Percentiles rank a stretch among this genome's conserved stretches.
These are phyloP conservation scores for Xylota sylvarum DNA, from an alignment of 2,888 invertebrate genomes.

Conservation along the genomic window DNA sequence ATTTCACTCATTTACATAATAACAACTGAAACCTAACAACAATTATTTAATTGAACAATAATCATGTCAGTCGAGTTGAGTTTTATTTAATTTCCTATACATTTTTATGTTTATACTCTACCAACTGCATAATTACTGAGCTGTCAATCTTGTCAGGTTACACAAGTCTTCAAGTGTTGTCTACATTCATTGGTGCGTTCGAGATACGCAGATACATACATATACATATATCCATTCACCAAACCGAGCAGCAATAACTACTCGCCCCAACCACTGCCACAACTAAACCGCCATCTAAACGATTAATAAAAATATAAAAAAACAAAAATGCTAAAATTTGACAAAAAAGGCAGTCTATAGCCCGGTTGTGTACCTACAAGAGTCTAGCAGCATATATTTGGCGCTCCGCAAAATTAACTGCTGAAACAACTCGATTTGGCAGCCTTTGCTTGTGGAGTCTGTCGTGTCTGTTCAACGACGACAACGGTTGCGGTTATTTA, in stretches of 20 bases:
- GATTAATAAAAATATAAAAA: constrained; percentile 2
- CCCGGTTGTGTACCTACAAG: constrained; percentile 1
- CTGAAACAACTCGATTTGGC: constrained; percentile 38
- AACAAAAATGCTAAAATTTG: constrained; percentile 1
- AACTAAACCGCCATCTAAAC: constrained; percentile 2
- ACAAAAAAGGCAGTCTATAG: constrained; percentile 23
- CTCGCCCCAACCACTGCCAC: not conserved
- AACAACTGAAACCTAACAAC: constrained; percentile 25
- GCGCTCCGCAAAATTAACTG: constrained; percentile 45
- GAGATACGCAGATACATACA: not conserved
- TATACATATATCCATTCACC: constrained; percentile 40
- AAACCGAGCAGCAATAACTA: not conserved
- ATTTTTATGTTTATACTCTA: constrained; percentile 18
- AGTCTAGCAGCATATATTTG: constrained; percentile 37
- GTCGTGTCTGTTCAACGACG: constrained; percentile 32
- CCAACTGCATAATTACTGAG: constrained; percentile 57
- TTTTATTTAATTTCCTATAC: constrained; percentile 1
- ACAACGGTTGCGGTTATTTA: constrained; percentile 10
- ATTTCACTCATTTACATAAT: constrained; percentile 16
- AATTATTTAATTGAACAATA: constrained; percentile 63
- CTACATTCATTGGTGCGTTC: constrained; percentile 30
- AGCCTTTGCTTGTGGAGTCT: constrained; percentile 8
- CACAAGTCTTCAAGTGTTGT: constrained; percentile 58
- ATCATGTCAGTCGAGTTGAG: constrained; percentile 21
- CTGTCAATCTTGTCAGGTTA: constrained; percentile 66